Evolutionary conservation across 2,888 invertebrate genomes (phyloP), one percentile per base, ranked within the genome.

Genomic region (Amphipyra berbera): DNA sequence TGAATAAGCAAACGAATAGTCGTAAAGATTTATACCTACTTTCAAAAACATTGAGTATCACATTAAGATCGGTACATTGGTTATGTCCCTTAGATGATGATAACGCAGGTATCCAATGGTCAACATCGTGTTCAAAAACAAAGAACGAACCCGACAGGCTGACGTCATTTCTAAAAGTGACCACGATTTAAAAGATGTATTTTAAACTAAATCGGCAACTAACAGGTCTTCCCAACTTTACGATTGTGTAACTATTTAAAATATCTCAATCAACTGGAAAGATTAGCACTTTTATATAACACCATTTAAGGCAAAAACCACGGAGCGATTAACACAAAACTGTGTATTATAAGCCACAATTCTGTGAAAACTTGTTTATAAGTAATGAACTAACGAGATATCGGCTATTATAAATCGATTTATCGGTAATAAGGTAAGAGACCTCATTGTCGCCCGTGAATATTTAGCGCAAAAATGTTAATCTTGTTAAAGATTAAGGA

Each of bases 321-420:
- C 38, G n/a, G 35, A 42, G 5, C 15, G 7, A 48, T 49, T 30
- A 50, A 55, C 58, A 27, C 40, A 53, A 48, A 38, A 10, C 13
- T 53, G 33, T 56, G 8, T 15, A 52, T 42, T 49, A 37, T 40
- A 37, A 56, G 44, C 33, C 46, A 50, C n/a, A 13, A 9, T n/a
- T 21, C 15, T 33, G 30, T 38, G 9, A 6, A 61, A 71, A 58
- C 57, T 47, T 27, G 61, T 59, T 71, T 38, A 7, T 56, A 40
- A 59, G 21, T 50, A 50, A 54, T 45, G 10, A 46, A 44, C 44
- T 52, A 56, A 67, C 68, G 9, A 57, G 60, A 57, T 50, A 15
- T 35, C 42, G 49, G 15, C 46, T 53, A 57, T 68, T 68, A 56
- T 40, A 62, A 54, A 74, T 57, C 54, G 41, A 50, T 63, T 62